These are phyloP conservation scores for Druceiella hillmani DNA, from an alignment of 2,888 invertebrate species.

Conservation along the genomic window DNA sequence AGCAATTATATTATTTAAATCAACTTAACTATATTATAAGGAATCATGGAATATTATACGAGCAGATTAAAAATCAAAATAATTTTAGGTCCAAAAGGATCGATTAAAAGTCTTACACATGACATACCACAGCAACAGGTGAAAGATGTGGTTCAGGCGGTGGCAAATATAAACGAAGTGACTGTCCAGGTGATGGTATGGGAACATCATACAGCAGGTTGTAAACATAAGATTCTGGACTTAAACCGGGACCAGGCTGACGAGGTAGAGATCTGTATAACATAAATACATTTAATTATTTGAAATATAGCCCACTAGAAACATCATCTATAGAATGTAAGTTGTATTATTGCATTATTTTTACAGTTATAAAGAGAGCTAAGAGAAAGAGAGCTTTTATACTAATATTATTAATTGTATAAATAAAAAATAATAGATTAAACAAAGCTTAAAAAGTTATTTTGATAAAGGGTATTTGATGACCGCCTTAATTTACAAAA, in stretches of 20 bases:
- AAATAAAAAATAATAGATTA: no score
- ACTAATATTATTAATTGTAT: no score
- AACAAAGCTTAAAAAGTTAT: no score
- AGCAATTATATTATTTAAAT: constrained; percentile 3
- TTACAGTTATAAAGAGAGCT: background rate
- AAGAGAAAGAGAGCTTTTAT: no score
- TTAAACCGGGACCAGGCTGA: constrained; percentile 68
- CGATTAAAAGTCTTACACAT: background rate
- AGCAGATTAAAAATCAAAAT: background rate
- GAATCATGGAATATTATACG: background rate
- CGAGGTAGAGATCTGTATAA: constrained; percentile 66
- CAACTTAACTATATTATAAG: background rate
- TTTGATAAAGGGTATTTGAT: no score
- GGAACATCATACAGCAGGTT: constrained; percentile 93
- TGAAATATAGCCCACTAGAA: no score
- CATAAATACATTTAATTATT: constrained; percentile 3
- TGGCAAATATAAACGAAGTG: constrained; percentile 70
- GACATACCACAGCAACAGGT: constrained; percentile 55
- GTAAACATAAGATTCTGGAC: constrained; percentile 91
- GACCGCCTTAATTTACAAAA: no score
- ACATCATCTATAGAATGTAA: no score
- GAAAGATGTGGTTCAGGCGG: constrained; percentile 65
- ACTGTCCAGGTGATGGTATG: constrained; percentile 84
- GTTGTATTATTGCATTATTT: no score
- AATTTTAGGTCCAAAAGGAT: background rate